Percentiles rank a stretch among this genome's conserved stretches.
phyloP scores from a whole-genome alignment of 1,140 invertebrate species.

The Olivierus martensii region DNA sequence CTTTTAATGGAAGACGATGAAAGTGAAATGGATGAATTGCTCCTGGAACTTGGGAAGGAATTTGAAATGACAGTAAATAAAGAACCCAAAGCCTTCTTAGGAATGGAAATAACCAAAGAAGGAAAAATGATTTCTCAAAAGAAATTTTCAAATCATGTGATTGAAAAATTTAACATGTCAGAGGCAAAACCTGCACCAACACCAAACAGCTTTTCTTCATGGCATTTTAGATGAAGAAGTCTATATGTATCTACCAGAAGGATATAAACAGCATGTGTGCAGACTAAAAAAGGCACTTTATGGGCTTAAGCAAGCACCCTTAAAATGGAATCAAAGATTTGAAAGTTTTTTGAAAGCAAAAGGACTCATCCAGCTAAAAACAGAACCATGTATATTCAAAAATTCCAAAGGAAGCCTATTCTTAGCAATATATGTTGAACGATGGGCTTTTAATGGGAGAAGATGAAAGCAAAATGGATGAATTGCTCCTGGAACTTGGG shows the following conservation, averaged over 20 bases:
- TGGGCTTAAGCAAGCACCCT: conserved; percentile 32
- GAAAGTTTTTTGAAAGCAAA: neutral
- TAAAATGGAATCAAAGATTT: conserved; percentile 28
- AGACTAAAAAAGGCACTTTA: conserved; percentile 30
- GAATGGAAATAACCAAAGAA: conserved; percentile 7
- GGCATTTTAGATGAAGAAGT: conserved; percentile 31
- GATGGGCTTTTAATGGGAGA: neutral
- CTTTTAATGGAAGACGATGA: neutral
- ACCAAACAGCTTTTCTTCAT: conserved; percentile 21
- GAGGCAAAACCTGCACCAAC: neutral
- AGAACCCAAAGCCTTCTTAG: neutral
- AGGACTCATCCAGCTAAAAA: neutral
- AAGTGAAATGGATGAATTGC: neutral
- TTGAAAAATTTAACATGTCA: conserved; percentile 17
- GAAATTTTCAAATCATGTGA: neutral
- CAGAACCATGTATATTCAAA: conserved; percentile 10
- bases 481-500: neutral
- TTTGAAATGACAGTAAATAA: neutral
- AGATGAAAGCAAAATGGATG: neutral
- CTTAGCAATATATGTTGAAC: conserved; percentile 10
- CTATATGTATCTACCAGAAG: conserved; percentile 31
- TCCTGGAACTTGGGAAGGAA: neutral
- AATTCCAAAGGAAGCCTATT: neutral
- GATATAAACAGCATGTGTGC: conserved; percentile 21
- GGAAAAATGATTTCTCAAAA: conserved; percentile 2